Evolutionary conservation across 2,797 vertebrate genomes (phyloP), one percentile per base, ranked within the genome.

Genomic region (Rhadinocentrus ornatus): DNA sequence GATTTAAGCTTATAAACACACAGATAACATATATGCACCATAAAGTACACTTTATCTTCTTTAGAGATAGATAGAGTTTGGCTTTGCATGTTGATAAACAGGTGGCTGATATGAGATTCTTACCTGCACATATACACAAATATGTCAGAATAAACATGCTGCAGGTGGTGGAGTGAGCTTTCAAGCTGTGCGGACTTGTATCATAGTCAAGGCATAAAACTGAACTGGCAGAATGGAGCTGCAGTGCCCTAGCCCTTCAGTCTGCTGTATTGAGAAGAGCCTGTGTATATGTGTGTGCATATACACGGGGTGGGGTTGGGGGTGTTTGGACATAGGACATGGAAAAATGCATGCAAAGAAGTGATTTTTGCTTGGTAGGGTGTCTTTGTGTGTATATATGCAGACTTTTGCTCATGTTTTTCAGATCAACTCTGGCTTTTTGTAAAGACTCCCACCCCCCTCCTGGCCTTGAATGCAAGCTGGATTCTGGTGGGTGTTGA

Each of bases 181-280:
- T 81, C 88, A 86, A 82, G 89, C 90, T 88, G 88, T 82, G 88
- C 67, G 87, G 81, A 87, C 90, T 90, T 90, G 86, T 91, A 87
- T 86, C 83, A 84, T 89, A 93, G 90, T 87, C 37, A 78, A 89
- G 86, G 89, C 85, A 91, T 91, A 87, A 92, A 93, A 91, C 82
- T 80, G 76, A 90, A 83, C 82, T 86, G 89, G 86, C 90, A 90
- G 83, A 82, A 80, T 78, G 76, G 71, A 82, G 80, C 64, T 31
- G 39, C 29, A 70, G 53, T 24, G 44, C 71, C 83, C 82, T 82
- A 86, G 54, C 74, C 82, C 77, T 82, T 59, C 77, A 77, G 73
- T 86, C 77, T 87, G 83, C 70, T 85, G 73, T 53, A 77, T 71
- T 73, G 52, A 52, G 68, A 70, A 24, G 27, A 64, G 50, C 50